These are phyloP conservation scores for Saguinus imperator DNA, from an alignment of 2,113 vertebrate genomes.

Conservation along the genomic window DNA sequence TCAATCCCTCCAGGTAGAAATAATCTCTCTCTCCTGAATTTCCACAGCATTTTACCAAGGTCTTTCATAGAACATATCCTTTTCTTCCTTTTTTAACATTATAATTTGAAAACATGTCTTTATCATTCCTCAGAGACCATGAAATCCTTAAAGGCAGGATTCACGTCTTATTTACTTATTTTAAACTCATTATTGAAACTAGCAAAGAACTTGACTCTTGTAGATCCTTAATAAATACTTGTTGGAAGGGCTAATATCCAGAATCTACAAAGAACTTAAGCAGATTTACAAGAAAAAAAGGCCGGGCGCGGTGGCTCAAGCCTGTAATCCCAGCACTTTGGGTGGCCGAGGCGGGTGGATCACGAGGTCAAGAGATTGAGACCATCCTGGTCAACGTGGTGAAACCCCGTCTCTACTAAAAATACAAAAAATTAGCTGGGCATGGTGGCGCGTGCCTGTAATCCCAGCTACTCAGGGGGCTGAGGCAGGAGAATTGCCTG, in stretches of 20 bases:
- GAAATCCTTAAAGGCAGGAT: background rate
- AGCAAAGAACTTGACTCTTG: background rate
- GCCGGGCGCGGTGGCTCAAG: too few species aligned
- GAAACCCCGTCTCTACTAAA: too few species aligned
- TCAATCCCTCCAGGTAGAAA: background rate
- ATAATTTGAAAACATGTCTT: background rate
- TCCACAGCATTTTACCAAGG: background rate
- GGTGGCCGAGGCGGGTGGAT: too few species aligned
- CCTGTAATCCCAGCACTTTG: too few species aligned
- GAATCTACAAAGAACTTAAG: too few species aligned
- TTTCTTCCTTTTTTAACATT: slow-evolving; percentile 27
- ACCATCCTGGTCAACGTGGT: too few species aligned
- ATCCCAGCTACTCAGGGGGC: too few species aligned
- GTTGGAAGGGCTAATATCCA: background rate
- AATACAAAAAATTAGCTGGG: too few species aligned
- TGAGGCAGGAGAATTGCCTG: too few species aligned
- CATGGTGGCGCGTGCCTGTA: too few species aligned
- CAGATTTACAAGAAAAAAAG: too few species aligned
- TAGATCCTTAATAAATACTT: background rate
- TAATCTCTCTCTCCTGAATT: background rate
- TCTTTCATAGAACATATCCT: background rate
- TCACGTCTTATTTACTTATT: background rate
- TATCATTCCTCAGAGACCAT: background rate
- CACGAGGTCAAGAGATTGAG: too few species aligned
- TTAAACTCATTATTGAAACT: slow-evolving; percentile 19